Evolutionary conservation across 2,888 invertebrate species (phyloP).

Genomic region (Dilophus febrilis): DNA sequence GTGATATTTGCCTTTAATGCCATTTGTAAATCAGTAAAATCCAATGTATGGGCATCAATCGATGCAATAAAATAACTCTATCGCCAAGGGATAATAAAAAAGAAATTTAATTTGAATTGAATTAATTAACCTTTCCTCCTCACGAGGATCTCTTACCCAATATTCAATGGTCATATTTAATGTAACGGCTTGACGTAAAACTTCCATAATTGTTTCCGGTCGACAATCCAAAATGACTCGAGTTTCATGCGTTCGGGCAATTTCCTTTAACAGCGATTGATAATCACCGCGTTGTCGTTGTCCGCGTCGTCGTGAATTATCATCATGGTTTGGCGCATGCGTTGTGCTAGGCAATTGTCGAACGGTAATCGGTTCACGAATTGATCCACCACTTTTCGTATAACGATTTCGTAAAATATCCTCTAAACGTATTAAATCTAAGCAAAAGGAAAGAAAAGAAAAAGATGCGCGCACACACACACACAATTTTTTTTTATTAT

Average conservation of each 20-base stretch:
- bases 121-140: not conserved
- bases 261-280: slow-evolving; percentile 55
- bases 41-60: slow-evolving; percentile 20
- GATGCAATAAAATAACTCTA: slow-evolving; percentile 34
- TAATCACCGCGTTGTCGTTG: no score
- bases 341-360: slow-evolving; percentile 42
- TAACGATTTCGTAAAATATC: slow-evolving; percentile 58
- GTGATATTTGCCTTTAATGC: slow-evolving; percentile 14
- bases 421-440: slow-evolving; percentile 58
- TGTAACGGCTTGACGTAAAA: slow-evolving; percentile 58
- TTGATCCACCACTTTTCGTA: slow-evolving; percentile 41
- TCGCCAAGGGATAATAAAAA: no score
- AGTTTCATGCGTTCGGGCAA: slow-evolving; percentile 49
- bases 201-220: slow-evolving; percentile 41
- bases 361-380: slow-evolving; percentile 49
- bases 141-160: slow-evolving; percentile 9
- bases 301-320: no score
- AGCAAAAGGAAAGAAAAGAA: no score
- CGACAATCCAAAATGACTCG: slow-evolving; percentile 64
- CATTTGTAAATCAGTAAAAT: slow-evolving; percentile 26
- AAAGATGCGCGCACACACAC: no score
- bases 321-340: no score
- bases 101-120: no score
- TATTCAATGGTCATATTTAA: slow-evolving; percentile 69
- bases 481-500: no score